Conservation (phyloP, 2,888 invertebrate genomes). For the Neocrepidodera transversa region DNA sequence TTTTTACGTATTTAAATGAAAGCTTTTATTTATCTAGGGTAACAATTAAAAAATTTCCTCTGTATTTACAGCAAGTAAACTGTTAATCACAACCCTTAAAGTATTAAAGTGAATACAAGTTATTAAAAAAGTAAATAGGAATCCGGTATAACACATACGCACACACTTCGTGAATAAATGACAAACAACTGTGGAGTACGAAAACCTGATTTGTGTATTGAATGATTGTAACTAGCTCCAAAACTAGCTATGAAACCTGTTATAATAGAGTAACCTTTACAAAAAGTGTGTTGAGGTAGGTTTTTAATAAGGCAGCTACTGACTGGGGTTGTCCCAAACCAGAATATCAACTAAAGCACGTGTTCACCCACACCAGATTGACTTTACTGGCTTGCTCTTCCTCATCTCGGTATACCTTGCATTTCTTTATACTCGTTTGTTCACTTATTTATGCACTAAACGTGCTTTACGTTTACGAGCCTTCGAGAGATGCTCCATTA, state of each 20-base stretch:
- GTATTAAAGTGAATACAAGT: too few relatives aligned
- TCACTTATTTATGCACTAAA: conserved; percentile 29
- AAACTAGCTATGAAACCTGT: conserved; percentile 54
- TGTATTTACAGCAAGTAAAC: too few relatives aligned
- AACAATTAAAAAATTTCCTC: too few relatives aligned
- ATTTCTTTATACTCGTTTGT: conserved; percentile 41
- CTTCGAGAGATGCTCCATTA: conserved; percentile 23
- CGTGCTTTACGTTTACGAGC: conserved; percentile 26
- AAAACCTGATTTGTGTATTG: conserved; percentile 53
- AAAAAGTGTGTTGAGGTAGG: conserved; percentile 55
- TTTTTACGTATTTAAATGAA: too few relatives aligned
- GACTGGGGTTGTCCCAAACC: conserved; percentile 54
- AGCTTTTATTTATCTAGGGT: too few relatives aligned
- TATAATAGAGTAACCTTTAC: conserved; percentile 53
- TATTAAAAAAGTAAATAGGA: conserved; percentile 32
- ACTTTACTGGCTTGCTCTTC: conserved; percentile 41
- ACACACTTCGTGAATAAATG: conserved; percentile 33
- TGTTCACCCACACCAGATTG: conserved; percentile 48
- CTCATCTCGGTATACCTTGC: conserved; percentile 34
- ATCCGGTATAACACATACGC: conserved; percentile 21
- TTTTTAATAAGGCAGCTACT: conserved; percentile 52
- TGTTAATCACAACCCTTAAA: conserved; percentile 14
- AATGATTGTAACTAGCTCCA: conserved; percentile 53
- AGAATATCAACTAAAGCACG: conserved; percentile 52
- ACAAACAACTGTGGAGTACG: conserved; percentile 36